Evolutionary conservation across 2,797 vertebrate species (phyloP).

Genomic region (Rhadinocentrus ornatus): DNA sequence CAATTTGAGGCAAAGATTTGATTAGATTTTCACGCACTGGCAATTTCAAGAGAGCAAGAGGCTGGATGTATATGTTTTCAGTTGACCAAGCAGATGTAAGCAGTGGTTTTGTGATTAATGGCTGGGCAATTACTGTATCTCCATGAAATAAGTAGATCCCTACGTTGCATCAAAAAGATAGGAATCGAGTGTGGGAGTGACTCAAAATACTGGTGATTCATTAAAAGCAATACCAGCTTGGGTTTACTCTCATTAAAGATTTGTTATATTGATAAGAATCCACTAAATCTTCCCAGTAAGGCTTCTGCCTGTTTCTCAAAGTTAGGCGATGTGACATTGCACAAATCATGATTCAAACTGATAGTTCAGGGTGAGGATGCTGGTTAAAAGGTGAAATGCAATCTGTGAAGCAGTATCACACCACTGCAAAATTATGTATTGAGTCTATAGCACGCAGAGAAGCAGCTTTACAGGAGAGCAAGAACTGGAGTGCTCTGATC

Average conservation of each 20-base stretch:
- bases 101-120: constrained; percentile 34
- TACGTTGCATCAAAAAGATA: constrained; percentile 22
- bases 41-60: constrained; percentile 13
- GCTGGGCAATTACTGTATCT: constrained; percentile 13
- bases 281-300: constrained; percentile 4
- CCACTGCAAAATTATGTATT: constrained; percentile 49
- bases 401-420: constrained; percentile 22
- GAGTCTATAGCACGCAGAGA: constrained; percentile 18
- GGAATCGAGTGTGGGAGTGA: constrained; percentile 3
- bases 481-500: constrained; percentile 20
- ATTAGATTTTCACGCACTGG: constrained; percentile 4
- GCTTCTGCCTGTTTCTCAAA: constrained; percentile 2
- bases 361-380: background rate
- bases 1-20: constrained; percentile 10
- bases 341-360: constrained; percentile 6
- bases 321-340: background rate
- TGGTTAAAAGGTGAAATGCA: constrained; percentile 47
- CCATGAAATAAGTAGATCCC: constrained; percentile 30
- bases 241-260: constrained; percentile 7
- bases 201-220: constrained; percentile 2
- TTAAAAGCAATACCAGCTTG: constrained; percentile 2
- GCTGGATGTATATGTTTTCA: constrained; percentile 26
- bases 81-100: constrained; percentile 21
- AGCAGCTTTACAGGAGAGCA: constrained; percentile 31
- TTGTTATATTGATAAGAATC: constrained; percentile 20